Evolutionary conservation across 2,113 vertebrate species (phyloP).

Genomic region (Tragelaphus scriptus): DNA sequence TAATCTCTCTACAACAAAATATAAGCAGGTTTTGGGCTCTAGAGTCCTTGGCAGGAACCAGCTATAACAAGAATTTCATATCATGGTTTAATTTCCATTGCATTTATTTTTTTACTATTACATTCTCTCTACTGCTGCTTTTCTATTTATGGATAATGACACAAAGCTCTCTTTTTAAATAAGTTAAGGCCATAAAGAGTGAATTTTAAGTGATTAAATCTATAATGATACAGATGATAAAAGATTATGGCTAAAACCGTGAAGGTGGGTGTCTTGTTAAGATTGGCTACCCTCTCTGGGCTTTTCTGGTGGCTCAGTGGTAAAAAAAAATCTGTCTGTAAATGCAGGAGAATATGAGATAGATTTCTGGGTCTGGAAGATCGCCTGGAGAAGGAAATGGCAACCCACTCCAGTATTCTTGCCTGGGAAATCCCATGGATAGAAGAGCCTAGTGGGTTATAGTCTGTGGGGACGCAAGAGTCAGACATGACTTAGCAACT

Average conservation of each 20-base stretch:
- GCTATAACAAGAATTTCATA: neutral
- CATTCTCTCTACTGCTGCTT: neutral
- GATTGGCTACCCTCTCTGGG: neutral
- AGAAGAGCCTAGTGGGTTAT: neutral
- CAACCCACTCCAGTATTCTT: neutral
- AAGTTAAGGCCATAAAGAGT: neutral
- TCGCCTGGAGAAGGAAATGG: neutral
- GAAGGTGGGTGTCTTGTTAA: neutral
- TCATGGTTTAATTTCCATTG: neutral
- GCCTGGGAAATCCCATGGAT: neutral
- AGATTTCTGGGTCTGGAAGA: neutral
- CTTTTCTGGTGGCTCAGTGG: neutral
- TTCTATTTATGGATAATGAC: neutral
- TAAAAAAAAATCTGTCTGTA: neutral
- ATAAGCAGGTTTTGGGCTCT: neutral
- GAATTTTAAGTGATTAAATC: neutral
- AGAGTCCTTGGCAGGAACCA: neutral
- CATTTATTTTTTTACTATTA: neutral
- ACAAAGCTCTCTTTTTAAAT: neutral
- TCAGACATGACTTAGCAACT: neutral
- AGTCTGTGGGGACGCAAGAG: neutral
- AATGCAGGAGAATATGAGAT: neutral
- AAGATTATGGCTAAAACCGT: neutral
- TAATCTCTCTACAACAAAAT: neutral
- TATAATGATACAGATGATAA: neutral